phyloP scores from a whole-genome alignment of 2,888 invertebrate genomes.

The Ornithoptera alexandrae region DNA sequence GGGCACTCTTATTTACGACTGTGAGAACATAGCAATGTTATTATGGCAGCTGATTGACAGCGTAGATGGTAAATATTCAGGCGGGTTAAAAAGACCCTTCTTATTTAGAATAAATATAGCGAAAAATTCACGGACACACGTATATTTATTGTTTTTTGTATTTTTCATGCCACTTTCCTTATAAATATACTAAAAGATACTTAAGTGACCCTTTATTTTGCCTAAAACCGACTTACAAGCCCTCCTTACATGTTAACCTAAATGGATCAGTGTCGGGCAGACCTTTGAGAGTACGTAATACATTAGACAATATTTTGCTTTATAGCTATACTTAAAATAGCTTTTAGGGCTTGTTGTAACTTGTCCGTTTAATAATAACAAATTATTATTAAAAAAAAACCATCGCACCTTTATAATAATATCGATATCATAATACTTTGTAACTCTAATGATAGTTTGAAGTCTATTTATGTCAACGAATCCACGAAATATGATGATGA shows the following conservation, averaged over 20 bases:
- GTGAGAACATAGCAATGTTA: too few species aligned
- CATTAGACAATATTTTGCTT: constrained; percentile 20
- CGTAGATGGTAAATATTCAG: too few species aligned
- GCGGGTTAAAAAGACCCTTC: too few species aligned
- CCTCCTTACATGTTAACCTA: constrained; percentile 23
- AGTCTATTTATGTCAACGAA: constrained; percentile 47
- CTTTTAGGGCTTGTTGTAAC: not conserved
- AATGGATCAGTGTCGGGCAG: constrained; percentile 28
- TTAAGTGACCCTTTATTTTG: constrained; percentile 30
- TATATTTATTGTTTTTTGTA: constrained; percentile 20
- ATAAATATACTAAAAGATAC: constrained; percentile 23
- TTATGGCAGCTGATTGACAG: too few species aligned
- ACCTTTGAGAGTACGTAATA: constrained; percentile 22
- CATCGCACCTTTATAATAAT: not conserved
- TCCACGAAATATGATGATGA: constrained; percentile 66
- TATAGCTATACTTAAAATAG: constrained; percentile 10
- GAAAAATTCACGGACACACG: not conserved
- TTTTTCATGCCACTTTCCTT: constrained; percentile 22
- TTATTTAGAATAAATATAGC: too few species aligned
- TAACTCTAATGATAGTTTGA: constrained; percentile 43
- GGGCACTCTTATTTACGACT: too few species aligned
- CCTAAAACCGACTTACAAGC: constrained; percentile 30
- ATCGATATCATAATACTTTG: not conserved
- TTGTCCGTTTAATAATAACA: not conserved
- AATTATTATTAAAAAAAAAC: not conserved